These are phyloP conservation scores for Agelastica alni DNA, from an alignment of 2,888 invertebrate genomes.

Conservation along the genomic window DNA sequence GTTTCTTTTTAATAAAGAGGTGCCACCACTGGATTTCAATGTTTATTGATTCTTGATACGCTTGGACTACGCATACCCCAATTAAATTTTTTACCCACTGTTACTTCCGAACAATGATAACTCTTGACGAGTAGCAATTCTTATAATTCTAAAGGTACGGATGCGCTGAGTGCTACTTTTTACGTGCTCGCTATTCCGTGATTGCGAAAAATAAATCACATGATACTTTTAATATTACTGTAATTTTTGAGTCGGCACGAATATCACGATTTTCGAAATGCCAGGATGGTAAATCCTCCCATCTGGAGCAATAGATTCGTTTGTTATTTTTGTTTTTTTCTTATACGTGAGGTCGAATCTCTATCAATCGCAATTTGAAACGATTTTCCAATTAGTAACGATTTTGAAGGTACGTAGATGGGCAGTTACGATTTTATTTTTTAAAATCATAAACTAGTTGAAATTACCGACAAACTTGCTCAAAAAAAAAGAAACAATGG, in stretches of 20 bases:
- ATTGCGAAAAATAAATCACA: constrained; percentile 32
- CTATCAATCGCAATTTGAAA: neutral
- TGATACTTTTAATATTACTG: constrained; percentile 32
- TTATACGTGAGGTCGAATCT: neutral
- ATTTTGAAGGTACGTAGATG: neutral
- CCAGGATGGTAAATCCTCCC: constrained; percentile 9
- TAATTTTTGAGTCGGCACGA: constrained; percentile 34
- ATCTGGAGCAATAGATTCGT: constrained; percentile 5
- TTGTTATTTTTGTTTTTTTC: neutral
- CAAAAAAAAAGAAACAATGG: too few relatives aligned
- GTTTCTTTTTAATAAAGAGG: too few relatives aligned
- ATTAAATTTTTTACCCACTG: constrained; percentile 31
- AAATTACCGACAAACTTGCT: too few relatives aligned
- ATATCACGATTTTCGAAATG: constrained; percentile 30
- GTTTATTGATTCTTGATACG: constrained; percentile 13
- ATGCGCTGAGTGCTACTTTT: constrained; percentile 1
- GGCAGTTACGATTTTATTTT: neutral
- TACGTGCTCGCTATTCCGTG: constrained; percentile 23
- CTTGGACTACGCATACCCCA: constrained; percentile 7
- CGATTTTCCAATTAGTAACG: neutral
- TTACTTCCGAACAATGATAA: constrained; percentile 33
- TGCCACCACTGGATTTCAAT: too few relatives aligned
- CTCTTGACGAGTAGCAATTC: constrained; percentile 26
- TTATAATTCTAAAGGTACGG: constrained; percentile 9
- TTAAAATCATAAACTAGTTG: too few relatives aligned